Base-by-base conservation (phyloP, 2,888 invertebrate species). In the Melieria picta region DNA sequence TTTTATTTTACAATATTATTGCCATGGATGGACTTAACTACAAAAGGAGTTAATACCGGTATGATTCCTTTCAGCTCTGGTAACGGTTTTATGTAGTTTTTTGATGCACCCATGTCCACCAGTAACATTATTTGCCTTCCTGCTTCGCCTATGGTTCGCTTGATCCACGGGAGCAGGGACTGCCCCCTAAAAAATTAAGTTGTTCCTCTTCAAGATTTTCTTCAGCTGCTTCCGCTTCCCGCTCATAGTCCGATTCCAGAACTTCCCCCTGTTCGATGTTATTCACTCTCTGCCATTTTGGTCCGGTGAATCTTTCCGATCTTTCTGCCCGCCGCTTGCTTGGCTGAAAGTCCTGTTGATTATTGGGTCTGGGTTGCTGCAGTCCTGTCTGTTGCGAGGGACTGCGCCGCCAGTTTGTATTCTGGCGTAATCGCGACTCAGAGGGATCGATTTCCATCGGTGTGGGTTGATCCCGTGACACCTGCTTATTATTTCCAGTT, bases 11-110 rank as follows among this genome's bases (percentile, higher is more conserved):
- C 69, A 30, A 30, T 66, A 30, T 66, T 71, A 46, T 72, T 66
- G 7, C 74, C 73, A 68, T 76, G 69, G 52, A 77, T 73, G 10
- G 74, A 76, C 42, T 72, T 73, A 30, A 71, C 74, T 47, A 66
- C 43, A 52, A 74, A 74, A 10, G 69, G 64, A 5, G 43, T 65
- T 30, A 67, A 55, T 46, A 73, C 73, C 42, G 72, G 42, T 30
- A 70, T n/a, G 16, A 73, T 48, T 58, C 57, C 42, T 56, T 43
- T 67, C 52, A 74, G 63, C 30, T 65, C 66, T 16, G 61, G 64
- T n/a, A 69, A 13, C 11, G 69, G 67, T 63, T 68, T 76, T 7
- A 72, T 75, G 10, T 72, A 75, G 62, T 70, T 76, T 72, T 75
- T 74, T 46, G 73, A 75, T 10, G 76, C 72, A 5, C 75, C 75